Percentiles rank a stretch among this genome's conserved stretches.
These are phyloP conservation scores for Polypedilum vanderplanki DNA, from an alignment of 1,140 invertebrate species.

Conservation along the genomic window DNA sequence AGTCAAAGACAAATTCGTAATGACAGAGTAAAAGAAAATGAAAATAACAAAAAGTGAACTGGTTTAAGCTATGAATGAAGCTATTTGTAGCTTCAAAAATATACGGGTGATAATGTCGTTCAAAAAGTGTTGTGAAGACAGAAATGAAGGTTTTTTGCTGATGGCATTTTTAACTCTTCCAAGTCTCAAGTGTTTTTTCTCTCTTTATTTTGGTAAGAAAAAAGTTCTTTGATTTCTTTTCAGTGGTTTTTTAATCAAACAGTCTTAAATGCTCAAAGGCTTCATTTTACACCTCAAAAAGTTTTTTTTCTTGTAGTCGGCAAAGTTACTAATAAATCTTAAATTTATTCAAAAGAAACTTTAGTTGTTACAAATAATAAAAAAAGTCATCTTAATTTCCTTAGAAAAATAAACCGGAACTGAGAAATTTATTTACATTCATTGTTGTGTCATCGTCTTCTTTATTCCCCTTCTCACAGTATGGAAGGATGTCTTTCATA, in stretches of 20 bases:
- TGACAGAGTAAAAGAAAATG: background rate
- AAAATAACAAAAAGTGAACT: background rate
- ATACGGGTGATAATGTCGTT: conserved; percentile 9
- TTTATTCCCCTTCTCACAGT: background rate
- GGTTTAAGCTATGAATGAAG: background rate
- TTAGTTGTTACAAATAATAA: no score
- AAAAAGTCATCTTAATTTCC: conserved; percentile 24
- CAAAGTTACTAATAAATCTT: background rate
- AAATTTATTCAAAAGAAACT: background rate
- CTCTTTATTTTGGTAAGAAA: background rate
- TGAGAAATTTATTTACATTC: conserved; percentile 23
- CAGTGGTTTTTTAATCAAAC: conserved; percentile 5
- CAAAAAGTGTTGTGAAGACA: background rate
- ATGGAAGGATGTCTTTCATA: background rate
- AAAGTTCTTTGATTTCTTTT: background rate
- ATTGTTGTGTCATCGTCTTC: background rate
- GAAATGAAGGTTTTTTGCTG: background rate
- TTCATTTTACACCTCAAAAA: conserved; percentile 7
- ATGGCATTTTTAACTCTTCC: background rate
- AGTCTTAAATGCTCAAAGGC: background rate
- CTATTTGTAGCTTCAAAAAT: background rate
- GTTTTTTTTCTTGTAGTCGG: background rate
- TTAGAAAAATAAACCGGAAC: conserved; percentile 20
- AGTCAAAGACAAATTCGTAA: no score
- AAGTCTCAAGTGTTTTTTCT: background rate